These are phyloP conservation scores for Tokudaia muenninki DNA, from an alignment of 2,797 vertebrate species.

Conservation along the genomic window DNA sequence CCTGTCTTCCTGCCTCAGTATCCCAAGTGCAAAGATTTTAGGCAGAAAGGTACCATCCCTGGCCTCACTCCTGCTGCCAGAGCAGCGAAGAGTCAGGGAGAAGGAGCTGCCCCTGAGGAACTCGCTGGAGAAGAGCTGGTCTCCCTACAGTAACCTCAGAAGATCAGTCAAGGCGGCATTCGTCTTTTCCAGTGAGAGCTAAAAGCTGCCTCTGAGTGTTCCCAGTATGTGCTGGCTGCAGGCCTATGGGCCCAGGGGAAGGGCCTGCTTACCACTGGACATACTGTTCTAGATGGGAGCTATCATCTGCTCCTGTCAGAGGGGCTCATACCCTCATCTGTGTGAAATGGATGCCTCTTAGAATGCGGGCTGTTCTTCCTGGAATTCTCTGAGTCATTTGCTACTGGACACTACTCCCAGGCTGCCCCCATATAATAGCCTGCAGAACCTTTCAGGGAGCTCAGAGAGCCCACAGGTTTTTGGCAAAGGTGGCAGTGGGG, in stretches of 20 bases:
- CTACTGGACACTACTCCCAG: not conserved
- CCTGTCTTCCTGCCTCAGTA: not conserved
- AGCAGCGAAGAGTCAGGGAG: not conserved
- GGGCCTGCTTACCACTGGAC: not conserved
- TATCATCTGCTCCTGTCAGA: not conserved
- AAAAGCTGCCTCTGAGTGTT: not conserved
- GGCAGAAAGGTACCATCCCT: not conserved
- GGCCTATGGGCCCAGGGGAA: accelerated
- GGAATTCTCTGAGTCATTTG: not conserved
- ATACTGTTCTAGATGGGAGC: not conserved
- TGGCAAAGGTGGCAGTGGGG: not conserved
- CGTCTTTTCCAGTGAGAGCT: not conserved
- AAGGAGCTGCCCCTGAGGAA: not conserved
- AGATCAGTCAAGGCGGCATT: not conserved
- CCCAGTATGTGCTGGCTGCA: not conserved
- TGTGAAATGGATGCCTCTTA: not conserved
- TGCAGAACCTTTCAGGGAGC: not conserved
- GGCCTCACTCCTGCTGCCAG: not conserved
- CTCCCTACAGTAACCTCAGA: too few species aligned
- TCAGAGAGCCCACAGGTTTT: not conserved
- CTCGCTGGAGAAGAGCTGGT: not conserved
- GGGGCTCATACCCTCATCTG: not conserved
- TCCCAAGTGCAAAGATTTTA: not conserved
- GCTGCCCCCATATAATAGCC: too few species aligned
- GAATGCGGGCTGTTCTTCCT: not conserved